Evolutionary conservation across 1,140 invertebrate genomes (phyloP).

Genomic region (Zaprionus capensis): DNA sequence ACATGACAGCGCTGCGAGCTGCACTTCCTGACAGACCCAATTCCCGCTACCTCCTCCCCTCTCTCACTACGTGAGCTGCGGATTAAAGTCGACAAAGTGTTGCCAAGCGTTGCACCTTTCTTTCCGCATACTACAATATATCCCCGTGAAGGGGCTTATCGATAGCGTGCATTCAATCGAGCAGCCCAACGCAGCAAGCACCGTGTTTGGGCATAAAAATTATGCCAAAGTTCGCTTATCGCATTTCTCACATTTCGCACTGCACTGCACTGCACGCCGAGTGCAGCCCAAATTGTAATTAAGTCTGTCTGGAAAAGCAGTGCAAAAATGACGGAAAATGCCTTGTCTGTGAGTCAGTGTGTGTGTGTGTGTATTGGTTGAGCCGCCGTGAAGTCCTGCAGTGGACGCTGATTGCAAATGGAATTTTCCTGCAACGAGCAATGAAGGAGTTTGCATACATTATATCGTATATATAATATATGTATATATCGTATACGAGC

Average conservation of each 20-base stretch:
- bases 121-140: neutral
- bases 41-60: neutral
- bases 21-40: slow-evolving; percentile 28
- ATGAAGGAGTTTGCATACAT: neutral
- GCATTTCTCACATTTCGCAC: slow-evolving; percentile 23
- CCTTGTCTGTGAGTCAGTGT: neutral
- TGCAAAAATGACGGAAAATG: neutral
- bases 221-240: slow-evolving; percentile 40
- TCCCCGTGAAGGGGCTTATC: slow-evolving; percentile 32
- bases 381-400: neutral
- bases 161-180: slow-evolving; percentile 45
- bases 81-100: slow-evolving; percentile 52
- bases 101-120: slow-evolving; percentile 26
- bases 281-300: slow-evolving; percentile 20
- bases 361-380: neutral
- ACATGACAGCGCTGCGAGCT: slow-evolving; percentile 48
- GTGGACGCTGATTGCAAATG: neutral
- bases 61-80: slow-evolving; percentile 31
- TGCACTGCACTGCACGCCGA: neutral
- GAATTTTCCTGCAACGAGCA: neutral
- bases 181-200: slow-evolving; percentile 4
- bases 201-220: slow-evolving; percentile 37
- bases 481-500: neutral
- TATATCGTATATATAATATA: neutral
- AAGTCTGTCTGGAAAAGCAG: slow-evolving; percentile 12